phyloP scores from a whole-genome alignment of 2,113 vertebrate genomes.

The Sprattus sprattus region DNA sequence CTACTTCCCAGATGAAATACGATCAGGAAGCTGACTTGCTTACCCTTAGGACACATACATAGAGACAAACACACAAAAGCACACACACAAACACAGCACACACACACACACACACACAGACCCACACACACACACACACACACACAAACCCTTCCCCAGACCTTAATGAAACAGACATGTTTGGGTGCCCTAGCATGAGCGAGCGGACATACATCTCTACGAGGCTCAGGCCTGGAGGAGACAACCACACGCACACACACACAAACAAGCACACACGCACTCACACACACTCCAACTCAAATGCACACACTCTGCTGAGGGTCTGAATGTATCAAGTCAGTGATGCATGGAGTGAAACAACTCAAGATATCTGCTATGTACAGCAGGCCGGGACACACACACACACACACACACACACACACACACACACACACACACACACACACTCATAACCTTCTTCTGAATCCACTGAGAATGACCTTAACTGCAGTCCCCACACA shows the following conservation, averaged over 20 bases:
- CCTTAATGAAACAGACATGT: slow-evolving; percentile 1
- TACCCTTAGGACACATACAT: background rate
- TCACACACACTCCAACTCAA: background rate
- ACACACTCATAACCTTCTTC: background rate
- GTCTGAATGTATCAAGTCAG: background rate
- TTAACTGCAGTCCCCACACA: background rate
- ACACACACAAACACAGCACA: background rate
- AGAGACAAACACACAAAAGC: background rate
- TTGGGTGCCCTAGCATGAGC: background rate
- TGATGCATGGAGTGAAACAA: background rate
- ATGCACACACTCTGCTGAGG: background rate
- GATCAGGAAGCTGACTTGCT: slow-evolving; percentile 6
- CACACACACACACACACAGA: background rate
- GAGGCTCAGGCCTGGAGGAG: background rate
- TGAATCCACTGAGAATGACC: background rate
- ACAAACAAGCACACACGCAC: background rate
- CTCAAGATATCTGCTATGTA: background rate
- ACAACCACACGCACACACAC: background rate
- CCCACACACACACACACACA: background rate
- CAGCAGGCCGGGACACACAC: background rate
- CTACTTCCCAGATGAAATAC: slow-evolving; percentile 1
- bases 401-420: background rate
- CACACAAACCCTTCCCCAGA: background rate
- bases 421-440: background rate
- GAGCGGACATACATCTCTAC: background rate